phyloP scores from a whole-genome alignment of 2,113 vertebrate genomes.

The Genyomyrus donnyi region DNA sequence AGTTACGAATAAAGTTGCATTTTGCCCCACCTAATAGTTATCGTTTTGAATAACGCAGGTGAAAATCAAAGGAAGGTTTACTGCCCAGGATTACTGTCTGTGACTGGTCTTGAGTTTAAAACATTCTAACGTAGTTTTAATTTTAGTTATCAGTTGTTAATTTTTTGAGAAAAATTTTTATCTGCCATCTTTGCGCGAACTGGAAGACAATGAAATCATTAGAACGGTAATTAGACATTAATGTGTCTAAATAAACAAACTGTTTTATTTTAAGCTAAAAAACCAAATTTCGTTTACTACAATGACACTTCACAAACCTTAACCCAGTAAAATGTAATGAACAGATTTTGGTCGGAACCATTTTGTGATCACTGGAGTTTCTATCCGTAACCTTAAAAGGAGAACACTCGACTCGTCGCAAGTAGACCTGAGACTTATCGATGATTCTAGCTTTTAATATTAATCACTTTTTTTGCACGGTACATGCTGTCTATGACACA shows the following conservation, averaged over 20 bases:
- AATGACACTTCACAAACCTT: neutral
- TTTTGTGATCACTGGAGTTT: neutral
- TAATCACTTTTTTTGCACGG: neutral
- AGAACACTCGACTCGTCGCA: neutral
- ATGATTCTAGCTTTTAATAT: neutral
- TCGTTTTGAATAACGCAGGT: neutral
- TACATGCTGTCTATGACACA: neutral
- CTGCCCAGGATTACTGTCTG: neutral
- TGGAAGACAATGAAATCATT: neutral
- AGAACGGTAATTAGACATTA: neutral
- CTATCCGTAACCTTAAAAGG: neutral
- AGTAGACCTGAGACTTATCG: neutral
- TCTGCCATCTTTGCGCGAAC: neutral
- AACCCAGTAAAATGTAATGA: neutral
- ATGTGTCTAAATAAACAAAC: neutral
- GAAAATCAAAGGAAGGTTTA: neutral
- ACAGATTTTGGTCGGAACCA: neutral
- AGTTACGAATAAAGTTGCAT: neutral
- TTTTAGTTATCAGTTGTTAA: neutral
- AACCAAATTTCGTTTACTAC: neutral
- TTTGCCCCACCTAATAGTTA: neutral
- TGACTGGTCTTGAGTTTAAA: neutral
- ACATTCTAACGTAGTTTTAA: neutral
- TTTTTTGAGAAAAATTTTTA: neutral
- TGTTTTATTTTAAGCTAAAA: neutral